Percentiles rank a stretch among this genome's conserved stretches.
Evolutionary conservation across 2,888 invertebrate species (phyloP).

Genomic region (Periphyllus acericola): DNA sequence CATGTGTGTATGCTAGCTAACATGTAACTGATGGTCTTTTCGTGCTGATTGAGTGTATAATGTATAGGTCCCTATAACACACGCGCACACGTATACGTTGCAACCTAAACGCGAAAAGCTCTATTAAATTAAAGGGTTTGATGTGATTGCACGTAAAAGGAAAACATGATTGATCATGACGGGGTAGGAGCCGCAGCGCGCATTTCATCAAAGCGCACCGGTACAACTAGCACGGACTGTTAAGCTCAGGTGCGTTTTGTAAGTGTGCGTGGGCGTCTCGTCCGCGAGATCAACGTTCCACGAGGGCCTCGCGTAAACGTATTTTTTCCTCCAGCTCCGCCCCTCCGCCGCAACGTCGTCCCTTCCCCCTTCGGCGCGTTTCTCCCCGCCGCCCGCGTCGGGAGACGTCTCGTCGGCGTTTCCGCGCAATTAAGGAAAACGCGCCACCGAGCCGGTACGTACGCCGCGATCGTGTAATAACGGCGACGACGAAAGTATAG

Average conservation of each 20-base stretch:
- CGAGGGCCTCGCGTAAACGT: neutral
- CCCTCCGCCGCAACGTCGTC: no score
- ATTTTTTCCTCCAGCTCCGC: no score
- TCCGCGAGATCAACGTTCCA: neutral
- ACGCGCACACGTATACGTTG: neutral
- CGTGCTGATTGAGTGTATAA: neutral
- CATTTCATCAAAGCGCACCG: neutral
- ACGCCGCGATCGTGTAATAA: no score
- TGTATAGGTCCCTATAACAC: neutral
- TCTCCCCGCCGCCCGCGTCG: no score
- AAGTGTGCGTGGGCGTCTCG: neutral
- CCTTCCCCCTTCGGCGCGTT: no score
- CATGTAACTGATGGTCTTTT: no score
- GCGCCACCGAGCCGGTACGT: no score
- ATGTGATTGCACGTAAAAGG: neutral
- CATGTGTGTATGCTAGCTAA: no score
- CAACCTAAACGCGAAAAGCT: neutral
- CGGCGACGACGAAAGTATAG: no score
- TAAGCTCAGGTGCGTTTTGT: neutral
- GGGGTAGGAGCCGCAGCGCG: neutral
- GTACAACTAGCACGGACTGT: neutral
- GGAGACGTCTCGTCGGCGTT: no score
- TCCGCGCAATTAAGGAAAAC: no score
- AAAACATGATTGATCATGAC: slow-evolving; percentile 21
- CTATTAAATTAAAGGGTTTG: neutral